A percentile compares a stretch with the other conserved stretches of the same genome.
These are phyloP conservation scores for Arnoldichthys spilopterus DNA, from an alignment of 2,797 vertebrate genomes.

Conservation along the genomic window DNA sequence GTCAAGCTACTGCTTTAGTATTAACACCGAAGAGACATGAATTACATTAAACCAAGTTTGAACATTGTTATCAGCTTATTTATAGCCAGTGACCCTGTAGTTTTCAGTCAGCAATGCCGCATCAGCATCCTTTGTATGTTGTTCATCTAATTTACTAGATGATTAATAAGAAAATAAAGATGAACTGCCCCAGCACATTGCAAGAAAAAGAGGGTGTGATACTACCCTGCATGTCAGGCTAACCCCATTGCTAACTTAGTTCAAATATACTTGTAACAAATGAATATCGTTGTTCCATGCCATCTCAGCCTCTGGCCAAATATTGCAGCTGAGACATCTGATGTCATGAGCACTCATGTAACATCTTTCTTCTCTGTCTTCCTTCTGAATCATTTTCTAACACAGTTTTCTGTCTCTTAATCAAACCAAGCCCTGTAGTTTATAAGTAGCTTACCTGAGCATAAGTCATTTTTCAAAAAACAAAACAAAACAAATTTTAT, in stretches of 20 bases:
- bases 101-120: too few relatives aligned
- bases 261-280: neutral
- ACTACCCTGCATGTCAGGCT: neutral
- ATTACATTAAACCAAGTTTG: too few relatives aligned
- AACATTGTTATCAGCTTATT: too few relatives aligned
- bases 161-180: too few relatives aligned
- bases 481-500: too few relatives aligned
- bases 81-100: too few relatives aligned
- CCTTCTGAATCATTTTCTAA: constrained; percentile 15
- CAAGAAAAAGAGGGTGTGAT: neutral
- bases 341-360: neutral
- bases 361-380: neutral
- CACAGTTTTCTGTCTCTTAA: neutral
- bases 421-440: neutral
- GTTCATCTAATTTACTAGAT: too few relatives aligned
- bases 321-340: neutral
- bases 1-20: neutral
- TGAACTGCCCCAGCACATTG: too few relatives aligned
- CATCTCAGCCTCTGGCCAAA: neutral
- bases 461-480: too few relatives aligned
- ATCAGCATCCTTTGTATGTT: too few relatives aligned
- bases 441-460: too few relatives aligned
- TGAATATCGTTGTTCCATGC: neutral
- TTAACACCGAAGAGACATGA: neutral
- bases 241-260: neutral